Conservation (phyloP, 2,888 invertebrate species). For the Drosophila helvetica region DNA sequence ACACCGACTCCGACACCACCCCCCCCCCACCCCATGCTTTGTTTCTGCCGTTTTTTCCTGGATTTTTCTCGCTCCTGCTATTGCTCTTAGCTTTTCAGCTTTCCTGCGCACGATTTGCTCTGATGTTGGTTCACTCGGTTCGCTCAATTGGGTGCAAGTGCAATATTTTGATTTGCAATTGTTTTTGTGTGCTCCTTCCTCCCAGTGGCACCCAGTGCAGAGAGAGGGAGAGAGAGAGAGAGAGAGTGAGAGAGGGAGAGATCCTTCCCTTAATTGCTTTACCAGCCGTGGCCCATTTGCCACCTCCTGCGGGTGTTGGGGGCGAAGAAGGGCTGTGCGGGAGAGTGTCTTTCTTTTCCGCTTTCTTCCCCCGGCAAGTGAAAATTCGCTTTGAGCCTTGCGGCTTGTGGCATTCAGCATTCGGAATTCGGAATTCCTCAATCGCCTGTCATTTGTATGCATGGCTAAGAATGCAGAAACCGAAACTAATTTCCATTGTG, state of each 20-base stretch:
- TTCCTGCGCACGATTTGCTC: constrained; percentile 67
- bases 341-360: neutral
- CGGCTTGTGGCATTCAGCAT: neutral
- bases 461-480: constrained; percentile 21
- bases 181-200: constrained; percentile 35
- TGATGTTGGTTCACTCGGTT: constrained; percentile 42
- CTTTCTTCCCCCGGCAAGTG: no score
- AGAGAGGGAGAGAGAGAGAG: neutral
- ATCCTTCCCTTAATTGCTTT: constrained; percentile 3
- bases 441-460: constrained; percentile 36
- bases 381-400: neutral
- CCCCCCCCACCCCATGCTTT: neutral
- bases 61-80: neutral
- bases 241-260: no score
- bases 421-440: neutral
- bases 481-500: constrained; percentile 67
- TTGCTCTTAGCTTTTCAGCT: constrained; percentile 19
- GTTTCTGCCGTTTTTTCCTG: neutral
- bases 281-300: neutral
- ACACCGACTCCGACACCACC: neutral
- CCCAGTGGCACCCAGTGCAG: no score
- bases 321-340: no score
- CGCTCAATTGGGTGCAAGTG: constrained; percentile 71
- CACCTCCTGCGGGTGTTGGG: neutral
- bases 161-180: constrained; percentile 75